These are phyloP conservation scores for Caenorhabditis sp. DNA, from an alignment of 2,888 invertebrate species.

Conservation along the genomic window DNA sequence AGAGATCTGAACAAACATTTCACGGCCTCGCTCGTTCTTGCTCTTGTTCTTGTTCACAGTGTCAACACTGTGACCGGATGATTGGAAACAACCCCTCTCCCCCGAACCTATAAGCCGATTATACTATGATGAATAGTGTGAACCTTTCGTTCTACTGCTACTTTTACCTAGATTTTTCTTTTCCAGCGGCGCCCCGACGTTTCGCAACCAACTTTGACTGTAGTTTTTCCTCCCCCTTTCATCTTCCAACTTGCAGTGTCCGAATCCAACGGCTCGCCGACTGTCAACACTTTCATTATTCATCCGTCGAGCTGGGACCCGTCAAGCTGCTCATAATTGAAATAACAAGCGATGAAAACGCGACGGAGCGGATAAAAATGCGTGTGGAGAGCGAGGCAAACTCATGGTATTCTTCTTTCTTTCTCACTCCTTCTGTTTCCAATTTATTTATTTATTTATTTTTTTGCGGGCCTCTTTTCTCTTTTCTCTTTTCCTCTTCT, in stretches of 20 bases:
- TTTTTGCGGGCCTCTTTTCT: constrained; percentile 3
- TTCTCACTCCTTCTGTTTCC: constrained; percentile 24
- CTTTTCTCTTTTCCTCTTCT: background rate
- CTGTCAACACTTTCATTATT: constrained; percentile 99
- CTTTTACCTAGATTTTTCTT: too few species aligned
- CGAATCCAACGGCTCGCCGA: constrained; percentile 88
- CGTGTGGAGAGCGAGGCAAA: constrained; percentile 63
- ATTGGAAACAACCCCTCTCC: too few species aligned
- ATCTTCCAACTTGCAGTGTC: constrained; percentile 35
- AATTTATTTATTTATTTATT: constrained; percentile 24
- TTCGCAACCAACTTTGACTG: too few species aligned
- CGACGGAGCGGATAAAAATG: constrained; percentile 55
- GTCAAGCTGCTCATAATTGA: constrained; percentile 54
- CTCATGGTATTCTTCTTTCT: constrained; percentile 54
- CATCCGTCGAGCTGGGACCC: constrained; percentile 92
- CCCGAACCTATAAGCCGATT: too few species aligned
- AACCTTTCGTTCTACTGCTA: too few species aligned
- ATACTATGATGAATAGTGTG: too few species aligned
- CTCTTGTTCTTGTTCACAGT: too few species aligned
- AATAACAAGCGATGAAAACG: constrained; percentile 57
- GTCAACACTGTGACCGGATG: too few species aligned
- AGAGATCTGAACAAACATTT: too few species aligned
- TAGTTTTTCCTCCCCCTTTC: background rate
- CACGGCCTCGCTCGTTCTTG: too few species aligned
- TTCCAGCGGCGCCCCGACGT: too few species aligned